These are phyloP conservation scores for Phycodurus eques DNA, from an alignment of 2,113 vertebrate species.

Conservation along the genomic window DNA sequence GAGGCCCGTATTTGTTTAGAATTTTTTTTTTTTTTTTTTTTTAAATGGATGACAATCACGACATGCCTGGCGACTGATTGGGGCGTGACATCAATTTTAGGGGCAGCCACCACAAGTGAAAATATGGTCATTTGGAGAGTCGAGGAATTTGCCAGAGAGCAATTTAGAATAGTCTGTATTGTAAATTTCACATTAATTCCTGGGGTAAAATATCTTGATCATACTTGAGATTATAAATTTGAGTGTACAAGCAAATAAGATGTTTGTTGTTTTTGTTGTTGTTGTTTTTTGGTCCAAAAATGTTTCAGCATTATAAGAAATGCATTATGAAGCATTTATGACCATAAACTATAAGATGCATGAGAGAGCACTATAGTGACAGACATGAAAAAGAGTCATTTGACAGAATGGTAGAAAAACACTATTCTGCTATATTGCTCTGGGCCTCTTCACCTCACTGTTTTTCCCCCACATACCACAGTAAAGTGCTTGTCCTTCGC, in stretches of 20 bases:
- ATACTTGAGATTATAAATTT: not conserved
- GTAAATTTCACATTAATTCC: too few species aligned
- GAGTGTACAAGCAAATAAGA: not conserved
- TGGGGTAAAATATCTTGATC: not conserved
- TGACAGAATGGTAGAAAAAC: slow-evolving; percentile 3
- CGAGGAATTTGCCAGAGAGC: too few species aligned
- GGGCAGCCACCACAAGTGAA: not conserved
- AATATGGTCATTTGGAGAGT: not conserved
- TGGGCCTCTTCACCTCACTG: not conserved
- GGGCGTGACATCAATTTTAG: not conserved
- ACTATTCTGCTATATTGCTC: not conserved
- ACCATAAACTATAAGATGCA: not conserved
- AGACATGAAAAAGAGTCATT: slow-evolving; percentile 2
- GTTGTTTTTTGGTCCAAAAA: not conserved
- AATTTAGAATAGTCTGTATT: too few species aligned
- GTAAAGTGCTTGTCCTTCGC: slow-evolving; percentile 13
- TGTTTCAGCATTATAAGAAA: not conserved
- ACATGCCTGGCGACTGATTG: too few species aligned
- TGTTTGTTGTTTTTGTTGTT: not conserved
- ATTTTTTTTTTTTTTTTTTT: too few species aligned
- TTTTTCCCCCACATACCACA: slow-evolving; percentile 10
- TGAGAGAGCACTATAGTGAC: not conserved
- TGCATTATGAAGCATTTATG: not conserved
- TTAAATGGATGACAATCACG: too few species aligned
- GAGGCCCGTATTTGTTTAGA: too few species aligned